These are phyloP conservation scores for Brachionichthys hirsutus DNA, from an alignment of 2,113 vertebrate species.

Conservation along the genomic window DNA sequence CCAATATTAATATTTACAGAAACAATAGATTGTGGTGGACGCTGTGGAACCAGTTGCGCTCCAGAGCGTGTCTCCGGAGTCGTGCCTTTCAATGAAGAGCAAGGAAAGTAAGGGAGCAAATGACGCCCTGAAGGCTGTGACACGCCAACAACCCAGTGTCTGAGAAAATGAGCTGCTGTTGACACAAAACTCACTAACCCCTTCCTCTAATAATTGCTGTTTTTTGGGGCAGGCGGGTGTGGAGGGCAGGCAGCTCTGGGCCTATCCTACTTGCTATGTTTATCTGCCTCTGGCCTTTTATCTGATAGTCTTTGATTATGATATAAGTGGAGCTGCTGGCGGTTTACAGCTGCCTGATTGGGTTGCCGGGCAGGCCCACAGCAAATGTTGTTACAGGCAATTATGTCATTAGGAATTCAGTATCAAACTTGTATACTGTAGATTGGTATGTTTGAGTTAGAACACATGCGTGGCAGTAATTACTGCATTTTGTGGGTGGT, in stretches of 20 bases:
- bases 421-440: slow-evolving; percentile 47
- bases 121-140: slow-evolving; percentile 1
- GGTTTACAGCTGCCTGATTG: slow-evolving; percentile 63
- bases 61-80: slow-evolving; percentile 12
- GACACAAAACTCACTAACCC: too few species aligned
- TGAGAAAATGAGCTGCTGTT: too few species aligned
- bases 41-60: too few species aligned
- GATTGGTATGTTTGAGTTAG: slow-evolving; percentile 33
- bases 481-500: slow-evolving; percentile 31
- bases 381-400: slow-evolving; percentile 66
- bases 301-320: slow-evolving; percentile 64
- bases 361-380: slow-evolving; percentile 56
- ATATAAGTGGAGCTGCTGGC: slow-evolving; percentile 59
- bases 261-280: slow-evolving; percentile 36
- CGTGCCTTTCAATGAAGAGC: slow-evolving; percentile 15
- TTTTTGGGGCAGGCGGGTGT: too few species aligned
- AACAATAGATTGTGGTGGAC: too few species aligned
- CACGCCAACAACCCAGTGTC: too few species aligned
- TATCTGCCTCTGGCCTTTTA: slow-evolving; percentile 53
- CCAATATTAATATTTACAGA: too few species aligned
- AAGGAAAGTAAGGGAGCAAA: slow-evolving; percentile 27
- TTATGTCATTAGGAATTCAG: slow-evolving; percentile 67
- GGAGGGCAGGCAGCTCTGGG: too few species aligned
- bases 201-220: too few species aligned
- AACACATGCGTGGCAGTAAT: slow-evolving; percentile 33